A percentile compares a stretch with the other conserved stretches of the same genome.
Evolutionary conservation across 1,140 invertebrate genomes (phyloP).

Genomic region (Tetramorium parvispinum): DNA sequence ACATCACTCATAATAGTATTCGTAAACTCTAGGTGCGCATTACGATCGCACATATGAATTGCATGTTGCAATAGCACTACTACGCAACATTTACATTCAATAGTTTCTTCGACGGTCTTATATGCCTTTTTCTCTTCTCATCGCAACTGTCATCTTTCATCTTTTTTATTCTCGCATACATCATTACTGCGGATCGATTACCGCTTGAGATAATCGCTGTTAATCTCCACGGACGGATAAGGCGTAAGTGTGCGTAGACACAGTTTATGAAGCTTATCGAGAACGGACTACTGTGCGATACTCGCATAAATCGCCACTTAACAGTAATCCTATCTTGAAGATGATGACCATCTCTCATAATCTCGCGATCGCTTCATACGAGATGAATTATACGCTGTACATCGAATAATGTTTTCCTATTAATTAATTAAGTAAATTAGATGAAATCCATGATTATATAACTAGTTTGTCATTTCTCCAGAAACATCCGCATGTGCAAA

Average conservation of each 20-base stretch:
- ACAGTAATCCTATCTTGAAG: slow-evolving; percentile 6
- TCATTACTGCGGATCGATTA: slow-evolving; percentile 35
- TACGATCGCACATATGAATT: slow-evolving; percentile 34
- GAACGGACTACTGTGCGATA: slow-evolving; percentile 36
- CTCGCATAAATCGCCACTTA: slow-evolving; percentile 31
- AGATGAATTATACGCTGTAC: not conserved
- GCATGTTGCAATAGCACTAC: slow-evolving; percentile 31
- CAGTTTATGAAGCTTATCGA: slow-evolving; percentile 10
- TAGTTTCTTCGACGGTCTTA: slow-evolving; percentile 9
- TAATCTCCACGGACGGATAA: slow-evolving; percentile 2
- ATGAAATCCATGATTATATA: not conserved
- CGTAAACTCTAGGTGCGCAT: slow-evolving; percentile 36
- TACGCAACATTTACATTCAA: slow-evolving; percentile 52
- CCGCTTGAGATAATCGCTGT: slow-evolving; percentile 22
- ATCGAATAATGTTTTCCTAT: not conserved
- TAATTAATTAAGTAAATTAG: slow-evolving; percentile 18
- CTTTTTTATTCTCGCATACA: not conserved
- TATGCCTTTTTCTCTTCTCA: not conserved
- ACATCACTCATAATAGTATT: slow-evolving; percentile 46
- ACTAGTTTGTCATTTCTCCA: not conserved
- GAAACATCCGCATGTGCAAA: not conserved
- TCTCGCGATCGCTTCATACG: not conserved
- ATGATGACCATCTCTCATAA: not conserved
- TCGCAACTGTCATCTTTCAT: not conserved
- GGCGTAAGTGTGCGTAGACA: slow-evolving; percentile 13